Evolutionary conservation across 2,888 invertebrate species (phyloP), one percentile per base, ranked within the genome.

Genomic region (Acleris holmiana): DNA sequence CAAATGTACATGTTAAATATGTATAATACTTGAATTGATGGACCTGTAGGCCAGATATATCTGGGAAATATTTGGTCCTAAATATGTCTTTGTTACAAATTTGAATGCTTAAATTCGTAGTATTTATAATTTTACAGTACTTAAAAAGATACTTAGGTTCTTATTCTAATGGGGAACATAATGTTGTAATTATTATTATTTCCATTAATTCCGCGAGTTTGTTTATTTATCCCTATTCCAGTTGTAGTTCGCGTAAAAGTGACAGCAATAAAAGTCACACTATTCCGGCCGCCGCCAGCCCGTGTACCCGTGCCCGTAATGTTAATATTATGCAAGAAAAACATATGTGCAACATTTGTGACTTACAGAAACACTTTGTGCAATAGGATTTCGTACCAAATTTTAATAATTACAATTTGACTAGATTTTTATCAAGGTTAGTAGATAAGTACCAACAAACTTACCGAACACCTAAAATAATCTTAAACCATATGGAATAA

Each of bases 11-110:
- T 35, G 13, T 13, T 35, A 35, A 35, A 35, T 13, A 35, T 35
- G 35, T 35, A 35, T 35, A 35, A 35, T 35, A 35, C 35, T 35
- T 35, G 13, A 35, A 35, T 35, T 35, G 17, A 19, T 53, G 25
- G 41, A 53, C 58, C 63, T 25, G 47, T 64, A 64, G 48, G 29
- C 58, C 47, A 48, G 53, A 53, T n/a, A 57, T 21, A 53, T 63
- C 57, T 57, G 58, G 57, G 44, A 53, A 48, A 48, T 18, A 54
- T 41, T 64, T 64, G 64, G 64, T 64, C 64, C 58, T 44, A 49
- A 48, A 65, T 44, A 46, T 59, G n/a, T 44, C 4, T 58, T 47
- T 41, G 53, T 41, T n/a, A 44, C 6, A n/a, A 44, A n/a, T 15
- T 13, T 44, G n/a, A n/a, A 44, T 44, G n/a, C 2, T 17, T 17